Conservation (phyloP, 2,113 vertebrate species). For the Gadus macrocephalus region DNA sequence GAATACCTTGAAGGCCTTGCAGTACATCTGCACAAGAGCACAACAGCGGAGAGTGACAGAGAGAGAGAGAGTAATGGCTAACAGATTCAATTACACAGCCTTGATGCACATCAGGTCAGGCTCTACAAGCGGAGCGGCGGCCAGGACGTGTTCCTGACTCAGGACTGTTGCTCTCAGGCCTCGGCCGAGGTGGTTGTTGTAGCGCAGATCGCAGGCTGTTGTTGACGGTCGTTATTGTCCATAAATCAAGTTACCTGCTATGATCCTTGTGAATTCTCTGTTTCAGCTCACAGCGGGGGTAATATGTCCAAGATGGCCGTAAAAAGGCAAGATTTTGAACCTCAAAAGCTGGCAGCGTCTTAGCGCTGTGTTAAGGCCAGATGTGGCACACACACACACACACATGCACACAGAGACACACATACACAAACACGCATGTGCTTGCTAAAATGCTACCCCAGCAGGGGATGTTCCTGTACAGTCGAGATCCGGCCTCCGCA, state of each 20-base stretch:
- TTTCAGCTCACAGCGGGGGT: constrained; percentile 12
- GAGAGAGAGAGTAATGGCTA: constrained; percentile 16
- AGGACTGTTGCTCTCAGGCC: too few species aligned
- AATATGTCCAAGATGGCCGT: constrained; percentile 14
- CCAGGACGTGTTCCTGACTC: too few species aligned
- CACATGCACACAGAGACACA: too few species aligned
- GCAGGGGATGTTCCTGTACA: too few species aligned
- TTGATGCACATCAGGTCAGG: not conserved
- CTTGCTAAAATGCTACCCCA: too few species aligned
- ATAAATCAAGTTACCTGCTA: constrained; percentile 6
- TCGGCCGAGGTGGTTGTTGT: too few species aligned
- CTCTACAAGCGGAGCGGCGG: too few species aligned
- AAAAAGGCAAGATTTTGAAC: constrained; percentile 8
- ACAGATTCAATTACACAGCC: constrained; percentile 40
- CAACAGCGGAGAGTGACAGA: too few species aligned
- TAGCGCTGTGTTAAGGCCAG: not conserved
- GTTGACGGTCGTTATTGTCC: not conserved
- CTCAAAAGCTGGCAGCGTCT: not conserved
- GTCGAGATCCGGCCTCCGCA: too few species aligned
- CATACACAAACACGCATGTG: too few species aligned
- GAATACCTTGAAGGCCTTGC: constrained; percentile 29
- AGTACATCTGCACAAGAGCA: too few species aligned
- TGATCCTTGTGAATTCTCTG: constrained; percentile 9
- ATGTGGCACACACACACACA: constrained; percentile 1
- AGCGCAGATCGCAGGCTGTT: too few species aligned